phyloP scores from a whole-genome alignment of 2,888 invertebrate genomes.

The Andrena dorsata region DNA sequence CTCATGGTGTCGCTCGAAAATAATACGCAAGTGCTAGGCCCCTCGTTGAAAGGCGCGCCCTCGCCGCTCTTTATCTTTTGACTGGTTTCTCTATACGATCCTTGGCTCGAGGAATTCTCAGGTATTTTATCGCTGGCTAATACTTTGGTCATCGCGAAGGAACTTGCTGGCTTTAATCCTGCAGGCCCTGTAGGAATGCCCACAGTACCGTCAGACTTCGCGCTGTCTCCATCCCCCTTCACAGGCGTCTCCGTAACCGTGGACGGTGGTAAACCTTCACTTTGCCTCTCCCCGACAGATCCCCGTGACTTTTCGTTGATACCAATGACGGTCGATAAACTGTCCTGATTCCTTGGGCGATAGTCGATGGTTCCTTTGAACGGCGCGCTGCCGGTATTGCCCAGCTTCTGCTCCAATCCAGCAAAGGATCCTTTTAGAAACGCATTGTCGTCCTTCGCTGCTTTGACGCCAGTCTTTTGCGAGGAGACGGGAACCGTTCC shows the following conservation, averaged over 20 bases:
- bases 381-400: not conserved
- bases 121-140: not conserved
- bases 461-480: not conserved
- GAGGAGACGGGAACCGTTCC: not conserved
- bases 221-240: not conserved
- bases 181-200: conserved; percentile 1
- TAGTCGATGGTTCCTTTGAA: conserved; percentile 24
- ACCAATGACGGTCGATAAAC: too few species aligned
- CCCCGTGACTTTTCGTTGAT: not conserved
- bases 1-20: conserved; percentile 18
- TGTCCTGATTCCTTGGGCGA: not conserved
- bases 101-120: not conserved
- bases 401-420: not conserved
- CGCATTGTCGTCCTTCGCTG: not conserved
- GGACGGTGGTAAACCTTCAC: not conserved
- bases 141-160: not conserved
- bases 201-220: not conserved
- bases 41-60: not conserved
- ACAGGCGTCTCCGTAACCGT: not conserved
- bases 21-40: not conserved
- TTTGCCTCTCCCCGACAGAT: not conserved
- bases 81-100: not conserved
- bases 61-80: not conserved
- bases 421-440: not conserved
- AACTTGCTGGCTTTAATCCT: not conserved